These are phyloP conservation scores for Norana najaformis DNA, from an alignment of 2,888 invertebrate species.

Conservation along the genomic window DNA sequence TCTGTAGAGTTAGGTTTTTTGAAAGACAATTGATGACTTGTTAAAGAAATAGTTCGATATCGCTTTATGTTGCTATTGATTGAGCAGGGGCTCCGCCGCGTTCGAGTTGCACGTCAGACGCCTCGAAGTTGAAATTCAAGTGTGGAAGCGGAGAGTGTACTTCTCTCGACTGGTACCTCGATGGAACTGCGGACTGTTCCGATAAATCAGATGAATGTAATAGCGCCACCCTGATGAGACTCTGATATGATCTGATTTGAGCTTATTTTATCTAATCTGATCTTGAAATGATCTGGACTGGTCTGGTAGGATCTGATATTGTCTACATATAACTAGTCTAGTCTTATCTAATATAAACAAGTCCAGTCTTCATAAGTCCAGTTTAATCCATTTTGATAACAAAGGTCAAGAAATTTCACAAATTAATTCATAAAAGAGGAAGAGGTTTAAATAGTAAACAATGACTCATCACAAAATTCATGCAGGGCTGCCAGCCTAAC, in stretches of 20 bases:
- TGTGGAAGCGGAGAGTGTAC: not conserved
- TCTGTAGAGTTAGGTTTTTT: too few relatives aligned
- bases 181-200: not conserved
- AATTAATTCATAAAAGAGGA: too few relatives aligned
- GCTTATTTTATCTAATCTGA: too few relatives aligned
- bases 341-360: not conserved
- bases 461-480: too few relatives aligned
- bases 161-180: not conserved
- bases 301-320: not conserved
- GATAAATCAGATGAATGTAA: slow-evolving; percentile 14
- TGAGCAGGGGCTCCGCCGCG: not conserved
- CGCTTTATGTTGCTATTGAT: not conserved
- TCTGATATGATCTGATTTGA: not conserved
- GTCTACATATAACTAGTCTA: not conserved
- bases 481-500: too few relatives aligned
- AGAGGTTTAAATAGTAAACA: too few relatives aligned
- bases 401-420: too few relatives aligned
- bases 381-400: too few relatives aligned
- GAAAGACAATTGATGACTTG: too few relatives aligned
- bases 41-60: not conserved
- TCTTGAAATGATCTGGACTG: not conserved
- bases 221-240: not conserved
- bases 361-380: not conserved
- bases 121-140: not conserved
- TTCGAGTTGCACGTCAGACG: not conserved